Evolutionary conservation across 2,888 invertebrate genomes (phyloP).

Genomic region (Spodoptera littoralis): DNA sequence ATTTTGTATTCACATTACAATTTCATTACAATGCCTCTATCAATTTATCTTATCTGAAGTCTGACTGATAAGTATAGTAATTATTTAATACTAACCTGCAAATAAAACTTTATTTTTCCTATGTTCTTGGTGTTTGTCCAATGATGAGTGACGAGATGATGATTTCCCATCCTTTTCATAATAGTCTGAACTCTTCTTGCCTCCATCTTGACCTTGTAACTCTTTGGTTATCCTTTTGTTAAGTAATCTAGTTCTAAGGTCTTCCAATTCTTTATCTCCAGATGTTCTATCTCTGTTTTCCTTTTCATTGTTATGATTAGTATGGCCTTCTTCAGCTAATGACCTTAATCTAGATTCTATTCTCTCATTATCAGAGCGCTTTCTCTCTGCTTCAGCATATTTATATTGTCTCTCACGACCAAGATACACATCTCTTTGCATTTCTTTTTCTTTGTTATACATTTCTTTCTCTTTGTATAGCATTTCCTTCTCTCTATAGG

Average conservation of each 20-base stretch:
- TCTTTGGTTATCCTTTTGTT: conserved; percentile 92
- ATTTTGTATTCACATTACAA: no score
- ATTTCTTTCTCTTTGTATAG: conserved; percentile 50
- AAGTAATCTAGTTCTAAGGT: conserved; percentile 92
- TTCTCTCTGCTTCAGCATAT: conserved; percentile 77
- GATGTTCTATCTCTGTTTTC: conserved; percentile 84
- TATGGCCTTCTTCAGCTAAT: conserved; percentile 78
- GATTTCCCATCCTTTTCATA: conserved; percentile 82
- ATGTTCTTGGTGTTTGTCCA: conserved; percentile 88
- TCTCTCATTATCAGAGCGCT: conserved; percentile 77
- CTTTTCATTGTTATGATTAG: conserved; percentile 81
- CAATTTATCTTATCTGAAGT: neutral
- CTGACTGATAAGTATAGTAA: neutral
- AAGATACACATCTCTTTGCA: conserved; percentile 75
- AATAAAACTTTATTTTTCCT: conserved; percentile 91
- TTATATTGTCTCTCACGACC: conserved; percentile 80
- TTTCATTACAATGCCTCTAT: no score
- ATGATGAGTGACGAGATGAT: conserved; percentile 72
- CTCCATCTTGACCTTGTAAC: conserved; percentile 83
- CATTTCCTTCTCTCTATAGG: conserved; percentile 74
- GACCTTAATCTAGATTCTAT: conserved; percentile 81
- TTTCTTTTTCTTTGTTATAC: conserved; percentile 75
- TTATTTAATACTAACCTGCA: conserved; percentile 85
- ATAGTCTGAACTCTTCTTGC: conserved; percentile 80
- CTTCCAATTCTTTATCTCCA: conserved; percentile 91